phyloP scores from a whole-genome alignment of 30 jellyfish, hydroid and myxozoan species.

The Hydractinia symbiolongicarpus region DNA sequence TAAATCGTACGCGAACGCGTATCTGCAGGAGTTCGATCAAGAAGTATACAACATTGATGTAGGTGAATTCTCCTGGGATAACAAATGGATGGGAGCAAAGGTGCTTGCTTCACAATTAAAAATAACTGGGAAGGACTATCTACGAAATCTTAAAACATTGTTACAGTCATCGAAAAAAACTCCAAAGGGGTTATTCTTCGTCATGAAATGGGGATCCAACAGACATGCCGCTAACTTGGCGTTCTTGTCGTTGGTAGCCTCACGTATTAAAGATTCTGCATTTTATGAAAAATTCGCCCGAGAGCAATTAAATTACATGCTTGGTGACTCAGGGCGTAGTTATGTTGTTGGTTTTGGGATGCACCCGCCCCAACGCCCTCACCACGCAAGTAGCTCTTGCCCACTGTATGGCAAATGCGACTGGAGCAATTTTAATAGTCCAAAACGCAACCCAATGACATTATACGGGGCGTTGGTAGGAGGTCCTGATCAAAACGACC shows the following conservation, averaged over 20 bases:
- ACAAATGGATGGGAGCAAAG: conserved; percentile 53
- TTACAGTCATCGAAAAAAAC: conserved; percentile 30
- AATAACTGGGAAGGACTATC: conserved; percentile 8
- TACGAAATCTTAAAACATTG: conserved; percentile 9
- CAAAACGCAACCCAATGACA: conserved; percentile 38
- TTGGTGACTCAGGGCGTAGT: conserved; percentile 56
- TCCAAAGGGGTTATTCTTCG: conserved; percentile 47
- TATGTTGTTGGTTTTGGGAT: conserved; percentile 59
- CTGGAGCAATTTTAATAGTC: conserved; percentile 31
- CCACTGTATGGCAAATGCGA: conserved; percentile 44
- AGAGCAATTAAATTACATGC: conserved; percentile 45
- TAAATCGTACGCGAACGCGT: neutral
- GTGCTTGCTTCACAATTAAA: conserved; percentile 44
- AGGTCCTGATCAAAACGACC: conserved; percentile 50
- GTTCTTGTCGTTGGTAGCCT: conserved; percentile 45
- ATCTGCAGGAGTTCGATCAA: neutral
- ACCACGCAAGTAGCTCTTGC: conserved; percentile 62
- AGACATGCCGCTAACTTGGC: conserved; percentile 62
- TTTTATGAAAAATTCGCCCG: conserved; percentile 48
- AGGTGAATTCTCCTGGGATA: conserved; percentile 63
- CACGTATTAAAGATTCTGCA: conserved; percentile 15
- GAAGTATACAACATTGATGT: conserved; percentile 5
- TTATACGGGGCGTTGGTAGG: conserved; percentile 79
- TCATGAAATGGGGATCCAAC: conserved; percentile 53
- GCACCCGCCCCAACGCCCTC: conserved; percentile 56